Evolutionary conservation across 2,113 vertebrate genomes (phyloP).

Genomic region (Camarhynchus parvulus): DNA sequence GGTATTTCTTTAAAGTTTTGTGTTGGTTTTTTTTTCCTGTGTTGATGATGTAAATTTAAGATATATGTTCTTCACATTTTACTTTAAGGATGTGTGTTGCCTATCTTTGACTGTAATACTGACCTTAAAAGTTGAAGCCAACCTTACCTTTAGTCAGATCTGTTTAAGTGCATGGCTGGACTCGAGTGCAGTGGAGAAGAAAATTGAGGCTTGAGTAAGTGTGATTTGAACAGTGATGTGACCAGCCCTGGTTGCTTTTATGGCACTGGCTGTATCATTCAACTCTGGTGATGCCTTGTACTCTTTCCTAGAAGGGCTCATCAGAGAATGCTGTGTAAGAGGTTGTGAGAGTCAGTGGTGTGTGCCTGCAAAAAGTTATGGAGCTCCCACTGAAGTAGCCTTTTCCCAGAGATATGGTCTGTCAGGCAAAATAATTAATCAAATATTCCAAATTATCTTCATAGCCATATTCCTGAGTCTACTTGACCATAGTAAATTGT

Average conservation of each 20-base stretch:
- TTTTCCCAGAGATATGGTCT: background rate
- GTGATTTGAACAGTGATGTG: background rate
- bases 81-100: background rate
- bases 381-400: background rate
- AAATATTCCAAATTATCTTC: background rate
- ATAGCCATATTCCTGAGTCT: background rate
- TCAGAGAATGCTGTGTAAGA: background rate
- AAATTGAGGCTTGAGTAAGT: background rate
- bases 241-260: background rate
- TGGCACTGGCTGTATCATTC: background rate
- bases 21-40: background rate
- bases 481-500: background rate
- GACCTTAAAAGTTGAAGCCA: background rate
- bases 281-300: background rate
- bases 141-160: background rate
- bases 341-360: background rate
- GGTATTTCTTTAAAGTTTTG: background rate
- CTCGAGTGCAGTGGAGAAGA: background rate
- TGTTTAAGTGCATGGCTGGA: background rate
- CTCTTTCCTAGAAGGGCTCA: background rate
- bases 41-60: background rate
- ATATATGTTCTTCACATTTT: background rate
- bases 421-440: background rate
- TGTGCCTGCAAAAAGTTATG: background rate
- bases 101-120: background rate